Evolutionary conservation across 2,888 invertebrate genomes (phyloP).

Genomic region (Embidobia sp.): DNA sequence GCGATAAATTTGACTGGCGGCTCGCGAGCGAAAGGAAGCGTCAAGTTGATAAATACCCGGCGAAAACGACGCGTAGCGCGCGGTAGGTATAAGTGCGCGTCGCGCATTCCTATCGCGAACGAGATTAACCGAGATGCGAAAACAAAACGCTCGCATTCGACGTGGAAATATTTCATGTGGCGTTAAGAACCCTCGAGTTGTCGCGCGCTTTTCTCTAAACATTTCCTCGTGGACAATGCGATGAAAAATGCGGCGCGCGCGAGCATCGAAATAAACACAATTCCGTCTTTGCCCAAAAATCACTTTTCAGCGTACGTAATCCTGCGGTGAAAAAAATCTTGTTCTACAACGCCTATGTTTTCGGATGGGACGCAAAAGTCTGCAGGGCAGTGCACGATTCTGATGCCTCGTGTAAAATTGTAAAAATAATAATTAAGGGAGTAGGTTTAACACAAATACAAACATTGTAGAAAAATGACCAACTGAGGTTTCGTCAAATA

Average conservation of each 20-base stretch:
- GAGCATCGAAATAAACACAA: constrained; percentile 32
- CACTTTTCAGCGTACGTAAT: not conserved
- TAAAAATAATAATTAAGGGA: too few species aligned
- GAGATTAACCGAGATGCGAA: constrained; percentile 56
- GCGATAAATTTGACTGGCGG: constrained; percentile 51
- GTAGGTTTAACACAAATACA: too few species aligned
- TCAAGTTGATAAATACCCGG: constrained; percentile 49
- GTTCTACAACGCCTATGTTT: too few species aligned
- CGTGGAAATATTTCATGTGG: constrained; percentile 51
- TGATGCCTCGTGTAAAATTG: too few species aligned
- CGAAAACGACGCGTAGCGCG: constrained; percentile 13
- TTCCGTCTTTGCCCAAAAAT: constrained; percentile 1
- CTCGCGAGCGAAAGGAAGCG: constrained; percentile 31
- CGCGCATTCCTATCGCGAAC: constrained; percentile 32
- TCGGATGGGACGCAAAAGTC: too few species aligned
- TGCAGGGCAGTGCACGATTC: too few species aligned
- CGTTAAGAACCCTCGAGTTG: constrained; percentile 47
- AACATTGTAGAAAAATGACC: too few species aligned
- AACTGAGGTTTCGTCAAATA: too few species aligned
- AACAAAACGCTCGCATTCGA: constrained; percentile 55
- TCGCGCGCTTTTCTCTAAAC: constrained; percentile 27
- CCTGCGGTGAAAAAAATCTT: too few species aligned
- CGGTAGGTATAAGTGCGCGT: constrained; percentile 28
- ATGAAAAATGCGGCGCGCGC: constrained; percentile 36
- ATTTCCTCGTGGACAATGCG: constrained; percentile 48